These are phyloP conservation scores for Alloplasta piceator DNA, from an alignment of 2,888 invertebrate species.

Conservation along the genomic window DNA sequence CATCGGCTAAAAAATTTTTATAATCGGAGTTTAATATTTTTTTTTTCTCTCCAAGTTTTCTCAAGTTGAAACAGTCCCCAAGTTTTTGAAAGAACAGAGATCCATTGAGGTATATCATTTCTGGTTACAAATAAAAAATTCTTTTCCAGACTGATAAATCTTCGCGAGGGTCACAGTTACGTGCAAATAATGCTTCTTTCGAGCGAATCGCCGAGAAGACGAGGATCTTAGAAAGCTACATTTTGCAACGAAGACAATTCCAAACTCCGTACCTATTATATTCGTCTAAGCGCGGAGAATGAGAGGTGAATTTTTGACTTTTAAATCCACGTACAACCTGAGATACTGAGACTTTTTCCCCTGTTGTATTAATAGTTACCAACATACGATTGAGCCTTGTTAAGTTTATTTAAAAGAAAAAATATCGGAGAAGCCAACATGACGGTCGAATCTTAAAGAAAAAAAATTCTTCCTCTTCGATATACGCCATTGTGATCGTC, in stretches of 20 bases:
- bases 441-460: slow-evolving; percentile 14
- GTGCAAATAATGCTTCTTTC: slow-evolving; percentile 77
- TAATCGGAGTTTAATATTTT: background rate
- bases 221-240: slow-evolving; percentile 43
- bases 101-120: background rate
- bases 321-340: slow-evolving; percentile 12
- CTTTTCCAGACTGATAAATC: slow-evolving; percentile 74
- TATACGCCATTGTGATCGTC: slow-evolving; percentile 58
- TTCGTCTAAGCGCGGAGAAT: background rate
- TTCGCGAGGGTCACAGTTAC: slow-evolving; percentile 79
- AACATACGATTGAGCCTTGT: slow-evolving; percentile 51
- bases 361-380: slow-evolving; percentile 51
- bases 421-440: slow-evolving; percentile 34
- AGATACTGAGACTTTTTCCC: slow-evolving; percentile 29
- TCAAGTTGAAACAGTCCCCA: background rate
- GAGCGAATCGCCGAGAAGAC: slow-evolving; percentile 68
- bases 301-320: slow-evolving; percentile 27
- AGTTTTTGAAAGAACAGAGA: background rate
- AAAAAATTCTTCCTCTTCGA: slow-evolving; percentile 30
- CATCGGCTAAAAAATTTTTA: background rate
- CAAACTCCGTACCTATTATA: slow-evolving; percentile 50
- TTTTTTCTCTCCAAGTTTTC: background rate
- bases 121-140: background rate
- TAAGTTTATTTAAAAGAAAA: slow-evolving; percentile 26
- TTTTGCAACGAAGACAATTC: slow-evolving; percentile 6